Evolutionary conservation across 2,888 invertebrate genomes (phyloP), one percentile per base, ranked within the genome.

Genomic region (Cinara cedri): DNA sequence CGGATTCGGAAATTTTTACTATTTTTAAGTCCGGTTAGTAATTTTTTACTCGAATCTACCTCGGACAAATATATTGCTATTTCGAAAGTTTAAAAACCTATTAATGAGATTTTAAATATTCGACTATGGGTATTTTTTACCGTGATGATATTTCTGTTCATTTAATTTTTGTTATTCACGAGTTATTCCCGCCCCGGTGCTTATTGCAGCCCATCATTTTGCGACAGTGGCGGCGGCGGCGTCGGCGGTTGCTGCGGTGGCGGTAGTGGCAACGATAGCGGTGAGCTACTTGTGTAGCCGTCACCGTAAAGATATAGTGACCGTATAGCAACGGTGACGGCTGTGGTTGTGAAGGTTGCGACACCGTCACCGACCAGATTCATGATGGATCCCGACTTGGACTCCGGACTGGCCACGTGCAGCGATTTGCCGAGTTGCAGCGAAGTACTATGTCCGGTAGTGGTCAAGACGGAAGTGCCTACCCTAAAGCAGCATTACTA

Each of bases 401-500:
- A 85, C 82, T 85, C 85, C 19, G 86, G 86, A 10, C 83, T 85
- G 75, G 86, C 85, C 57, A 85, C 85, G 21, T 85, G 85, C 83
- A 85, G 83, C 72, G 85, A 84, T 51, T 81, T 84, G 81, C 83
- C 83, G 72, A 82, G 83, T 72, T 83, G 84, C 82, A 81, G 83
- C 82, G 83, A 82, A 57, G 82, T 76, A 24, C 74, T 81, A 21
- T 82, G 82, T 24, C 84, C 74, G 14, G 82, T 83, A 14, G 82
- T 80, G 70, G 82, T 75, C 11, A 76, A 76, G 26, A 71, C 78
- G 44, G 80, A 81, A 49, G 81, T 81, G 34, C 83, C 82, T 82
- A 88, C 88, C 72, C 86, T 88, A 81, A 85, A 91, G 83, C 91
- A 93, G 84, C 93, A 94, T 85, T 94, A 94, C 86, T 94, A 94